Base-by-base conservation (phyloP, 2,797 vertebrate species). In the Propithecus deckenii region DNA sequence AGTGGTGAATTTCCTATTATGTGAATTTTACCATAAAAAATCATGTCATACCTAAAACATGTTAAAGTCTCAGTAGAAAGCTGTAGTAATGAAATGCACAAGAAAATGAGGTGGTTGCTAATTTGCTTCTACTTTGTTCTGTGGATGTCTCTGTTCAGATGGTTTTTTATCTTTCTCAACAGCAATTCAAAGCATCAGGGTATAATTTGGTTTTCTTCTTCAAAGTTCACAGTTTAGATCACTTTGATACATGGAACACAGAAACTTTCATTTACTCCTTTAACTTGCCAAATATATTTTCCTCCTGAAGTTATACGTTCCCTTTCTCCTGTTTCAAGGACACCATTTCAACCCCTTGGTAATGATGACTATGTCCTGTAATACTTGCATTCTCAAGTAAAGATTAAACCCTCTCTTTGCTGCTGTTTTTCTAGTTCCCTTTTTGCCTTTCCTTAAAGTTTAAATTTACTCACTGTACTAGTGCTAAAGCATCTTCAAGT, bases 231-330 rank as follows among this genome's bases (percentile, higher is more conserved):
- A 57, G 4, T 43, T 23, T 46, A 63, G 52, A 80, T 86, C 38
- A 22, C 28, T 78, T 79, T 91, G 69, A 71, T 89, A 57, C 75
- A 43, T 76, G 32, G 61, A 89, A 69, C 14, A 2, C 20, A 94
- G 75, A 89, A 80, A 78, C 50, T 93, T 94, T 50, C 28, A 32
- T 84, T 86, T 88, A 74, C 43, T 93, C 23, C 32, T 96, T 88
- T 88, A 92, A 57, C 35, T 93, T 96, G 76, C 75, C 87, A 74
- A 92, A 41, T 76, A 11, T 57, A 41, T 93, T 89, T 94, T 67
- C 89, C 46, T 52, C 63, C 79, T 87, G 32, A 83, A 41, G 52
- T 75, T 76, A 22, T 9, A 0, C 25, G 18, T 75, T 80, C 32
- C 71, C 12, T 65, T 93, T 84, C 85, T 85, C 63, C 75, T 87